Conservation (phyloP, 2,113 vertebrate genomes). For the Pteropus alecto region DNA sequence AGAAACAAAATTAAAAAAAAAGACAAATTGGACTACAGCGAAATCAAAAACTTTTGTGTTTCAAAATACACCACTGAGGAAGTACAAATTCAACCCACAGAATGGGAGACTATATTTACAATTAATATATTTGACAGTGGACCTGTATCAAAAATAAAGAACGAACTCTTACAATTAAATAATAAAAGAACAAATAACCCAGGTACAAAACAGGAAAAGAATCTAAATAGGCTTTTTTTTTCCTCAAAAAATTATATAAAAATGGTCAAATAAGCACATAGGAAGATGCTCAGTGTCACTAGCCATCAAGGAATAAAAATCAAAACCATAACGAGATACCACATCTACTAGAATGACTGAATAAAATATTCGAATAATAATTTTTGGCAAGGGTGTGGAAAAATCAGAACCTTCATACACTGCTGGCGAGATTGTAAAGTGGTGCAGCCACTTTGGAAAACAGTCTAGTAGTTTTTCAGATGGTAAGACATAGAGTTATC, state of each 20-base stretch:
- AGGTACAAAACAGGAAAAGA: neutral
- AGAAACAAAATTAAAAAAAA: neutral
- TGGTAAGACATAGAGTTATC: neutral
- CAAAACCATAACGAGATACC: neutral
- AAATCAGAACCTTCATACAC: neutral
- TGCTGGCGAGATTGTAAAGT: neutral
- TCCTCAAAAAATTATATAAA: neutral
- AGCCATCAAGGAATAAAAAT: neutral
- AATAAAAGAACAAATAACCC: neutral
- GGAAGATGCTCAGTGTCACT: neutral
- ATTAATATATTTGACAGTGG: neutral
- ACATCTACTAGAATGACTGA: neutral
- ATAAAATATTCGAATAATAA: neutral
- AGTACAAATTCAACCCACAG: neutral
- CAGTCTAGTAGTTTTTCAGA: neutral
- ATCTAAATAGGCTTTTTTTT: neutral
- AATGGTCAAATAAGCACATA: neutral
- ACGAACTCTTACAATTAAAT: neutral
- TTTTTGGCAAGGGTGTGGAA: neutral
- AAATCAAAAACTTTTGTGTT: neutral
- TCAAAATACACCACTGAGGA: neutral
- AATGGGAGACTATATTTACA: neutral
- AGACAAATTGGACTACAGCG: neutral
- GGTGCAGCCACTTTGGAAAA: neutral
- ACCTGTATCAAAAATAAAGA: neutral